phyloP scores from a whole-genome alignment of 2,797 vertebrate species.

The Eulemur rubriventer region DNA sequence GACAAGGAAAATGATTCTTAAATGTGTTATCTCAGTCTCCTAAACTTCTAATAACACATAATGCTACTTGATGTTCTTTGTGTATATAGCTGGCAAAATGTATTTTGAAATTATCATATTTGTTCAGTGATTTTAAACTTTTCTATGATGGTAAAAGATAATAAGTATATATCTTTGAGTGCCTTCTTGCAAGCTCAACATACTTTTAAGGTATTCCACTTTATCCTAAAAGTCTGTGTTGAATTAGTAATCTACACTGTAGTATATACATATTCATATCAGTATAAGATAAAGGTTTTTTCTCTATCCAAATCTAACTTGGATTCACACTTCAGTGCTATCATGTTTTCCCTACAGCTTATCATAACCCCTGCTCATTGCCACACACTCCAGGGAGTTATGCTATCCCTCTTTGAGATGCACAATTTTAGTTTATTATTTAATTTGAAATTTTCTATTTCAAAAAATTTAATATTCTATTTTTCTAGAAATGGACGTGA shows the following conservation, averaged over 20 bases:
- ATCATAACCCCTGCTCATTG: background rate
- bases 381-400: background rate
- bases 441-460: slow-evolving; percentile 18
- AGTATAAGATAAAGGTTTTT: background rate
- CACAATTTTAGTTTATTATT: background rate
- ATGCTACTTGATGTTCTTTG: background rate
- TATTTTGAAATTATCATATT: background rate
- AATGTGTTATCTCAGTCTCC: background rate
- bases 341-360: background rate
- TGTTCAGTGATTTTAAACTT: slow-evolving; percentile 23
- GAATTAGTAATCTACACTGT: background rate
- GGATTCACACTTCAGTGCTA: background rate
- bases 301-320: background rate
- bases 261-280: background rate
- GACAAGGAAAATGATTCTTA: background rate
- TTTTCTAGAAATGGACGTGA: slow-evolving; percentile 87
- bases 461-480: slow-evolving; percentile 40
- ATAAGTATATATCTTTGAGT: background rate
- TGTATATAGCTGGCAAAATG: background rate
- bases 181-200: background rate
- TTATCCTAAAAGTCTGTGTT: background rate
- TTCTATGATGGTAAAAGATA: background rate
- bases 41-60: background rate
- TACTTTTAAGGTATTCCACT: background rate
- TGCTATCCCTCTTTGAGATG: background rate